Conservation (phyloP, 2,113 vertebrate genomes). For the Tretioscincus oriximinensis region DNA sequence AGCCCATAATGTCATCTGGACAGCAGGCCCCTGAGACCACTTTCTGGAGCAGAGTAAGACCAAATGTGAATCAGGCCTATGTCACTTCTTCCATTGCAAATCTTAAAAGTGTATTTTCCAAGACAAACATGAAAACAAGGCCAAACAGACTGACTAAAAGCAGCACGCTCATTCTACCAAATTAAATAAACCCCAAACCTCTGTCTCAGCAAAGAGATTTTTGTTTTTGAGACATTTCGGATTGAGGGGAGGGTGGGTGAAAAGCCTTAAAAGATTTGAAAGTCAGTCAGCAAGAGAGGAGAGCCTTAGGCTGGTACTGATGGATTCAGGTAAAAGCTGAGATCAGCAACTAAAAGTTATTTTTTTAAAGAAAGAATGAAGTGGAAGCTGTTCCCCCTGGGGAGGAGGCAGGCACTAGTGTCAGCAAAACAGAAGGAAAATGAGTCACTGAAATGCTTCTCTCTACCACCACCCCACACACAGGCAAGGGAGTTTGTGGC, state of each 20-base stretch:
- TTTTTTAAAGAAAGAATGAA: not conserved
- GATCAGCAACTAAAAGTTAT: constrained; percentile 25
- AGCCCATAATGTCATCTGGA: no score
- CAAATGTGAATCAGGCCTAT: no score
- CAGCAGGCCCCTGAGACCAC: no score
- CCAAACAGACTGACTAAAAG: no score
- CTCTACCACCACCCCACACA: not conserved
- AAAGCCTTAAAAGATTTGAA: not conserved
- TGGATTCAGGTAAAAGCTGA: not conserved
- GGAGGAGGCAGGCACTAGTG: not conserved
- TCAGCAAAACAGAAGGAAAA: constrained; percentile 34
- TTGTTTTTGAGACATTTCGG: not conserved
- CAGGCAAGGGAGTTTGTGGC: not conserved
- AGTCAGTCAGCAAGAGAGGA: not conserved
- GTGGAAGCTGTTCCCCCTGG: not conserved
- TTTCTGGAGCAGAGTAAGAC: no score
- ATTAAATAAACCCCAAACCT: not conserved
- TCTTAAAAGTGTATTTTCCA: no score
- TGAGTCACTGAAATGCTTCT: not conserved
- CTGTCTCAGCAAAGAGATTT: not conserved
- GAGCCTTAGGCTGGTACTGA: not conserved
- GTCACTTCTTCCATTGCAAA: no score
- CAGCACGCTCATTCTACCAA: not conserved
- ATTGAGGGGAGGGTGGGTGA: not conserved
- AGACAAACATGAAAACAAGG: no score